Evolutionary conservation across 2,797 vertebrate species (phyloP).

Genomic region (Spinibarbus caldwelli): DNA sequence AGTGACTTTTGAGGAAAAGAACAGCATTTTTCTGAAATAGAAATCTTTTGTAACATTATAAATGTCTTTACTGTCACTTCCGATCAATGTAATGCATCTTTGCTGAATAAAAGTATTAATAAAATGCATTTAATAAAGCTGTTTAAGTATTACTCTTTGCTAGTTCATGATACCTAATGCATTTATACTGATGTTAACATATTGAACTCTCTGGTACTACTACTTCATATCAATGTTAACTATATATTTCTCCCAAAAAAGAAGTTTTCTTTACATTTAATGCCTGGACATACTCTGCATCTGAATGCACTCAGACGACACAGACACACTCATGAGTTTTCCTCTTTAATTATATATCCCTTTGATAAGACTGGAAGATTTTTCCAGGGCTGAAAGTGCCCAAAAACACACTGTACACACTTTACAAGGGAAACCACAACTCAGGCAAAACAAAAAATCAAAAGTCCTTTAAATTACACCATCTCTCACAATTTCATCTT

Average conservation of each 20-base stretch:
- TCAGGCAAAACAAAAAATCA: slow-evolving; percentile 72
- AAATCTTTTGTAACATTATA: not conserved
- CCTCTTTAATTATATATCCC: slow-evolving; percentile 75
- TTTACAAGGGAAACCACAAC: slow-evolving; percentile 77
- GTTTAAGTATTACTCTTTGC: not conserved
- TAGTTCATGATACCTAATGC: not conserved
- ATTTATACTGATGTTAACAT: not conserved
- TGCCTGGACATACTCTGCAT: not conserved
- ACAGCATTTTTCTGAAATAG: too few relatives aligned
- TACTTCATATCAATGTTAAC: not conserved
- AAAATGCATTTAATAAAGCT: not conserved
- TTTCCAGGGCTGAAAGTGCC: slow-evolving; percentile 78
- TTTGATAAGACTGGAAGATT: slow-evolving; percentile 76
- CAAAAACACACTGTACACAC: slow-evolving; percentile 80
- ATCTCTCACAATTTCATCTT: slow-evolving; percentile 68
- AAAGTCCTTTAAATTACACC: slow-evolving; percentile 79
- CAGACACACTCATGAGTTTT: not conserved
- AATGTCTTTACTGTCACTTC: not conserved
- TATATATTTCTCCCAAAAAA: too few relatives aligned
- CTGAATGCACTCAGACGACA: not conserved
- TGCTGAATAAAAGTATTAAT: not conserved
- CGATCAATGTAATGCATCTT: not conserved
- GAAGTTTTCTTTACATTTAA: not conserved
- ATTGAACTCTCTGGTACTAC: not conserved
- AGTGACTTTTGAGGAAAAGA: not conserved